phyloP scores from a whole-genome alignment of 2,797 vertebrate genomes.

The Loriculus beryllinus region DNA sequence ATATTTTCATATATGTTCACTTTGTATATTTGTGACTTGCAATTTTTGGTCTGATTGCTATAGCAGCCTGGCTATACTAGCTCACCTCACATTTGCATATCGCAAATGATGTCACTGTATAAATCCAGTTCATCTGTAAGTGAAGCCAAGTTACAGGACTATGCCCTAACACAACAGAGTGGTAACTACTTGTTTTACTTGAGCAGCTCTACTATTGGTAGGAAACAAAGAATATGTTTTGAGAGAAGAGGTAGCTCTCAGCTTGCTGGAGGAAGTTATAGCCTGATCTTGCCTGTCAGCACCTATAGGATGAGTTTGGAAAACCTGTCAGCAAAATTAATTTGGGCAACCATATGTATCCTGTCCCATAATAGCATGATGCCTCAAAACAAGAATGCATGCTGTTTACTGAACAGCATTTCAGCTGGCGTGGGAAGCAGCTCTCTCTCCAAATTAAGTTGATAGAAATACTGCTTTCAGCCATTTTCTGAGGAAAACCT shows the following conservation, averaged over 20 bases:
- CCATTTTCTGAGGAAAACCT: neutral
- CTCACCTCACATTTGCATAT: fast-evolving
- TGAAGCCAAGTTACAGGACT: neutral
- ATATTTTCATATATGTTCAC: fast-evolving
- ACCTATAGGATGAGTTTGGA: neutral
- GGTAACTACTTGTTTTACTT: neutral
- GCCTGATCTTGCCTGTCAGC: neutral
- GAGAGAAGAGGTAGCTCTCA: neutral
- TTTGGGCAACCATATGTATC: neutral
- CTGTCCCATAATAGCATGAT: neutral
- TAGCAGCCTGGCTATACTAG: neutral
- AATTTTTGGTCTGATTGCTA: fast-evolving
- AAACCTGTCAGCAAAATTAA: neutral
- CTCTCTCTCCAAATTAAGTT: fast-evolving
- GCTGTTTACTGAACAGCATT: neutral
- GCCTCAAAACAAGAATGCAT: neutral
- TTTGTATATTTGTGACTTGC: neutral
- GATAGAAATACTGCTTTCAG: neutral
- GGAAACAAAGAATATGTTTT: neutral
- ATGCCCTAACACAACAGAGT: fast-evolving
- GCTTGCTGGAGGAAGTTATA: neutral
- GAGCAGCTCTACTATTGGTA: fast-evolving
- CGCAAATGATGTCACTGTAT: neutral
- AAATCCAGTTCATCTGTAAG: neutral
- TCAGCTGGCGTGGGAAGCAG: neutral